Conservation (phyloP, 2,113 vertebrate genomes). For the Phylloscopus trochiloides region DNA sequence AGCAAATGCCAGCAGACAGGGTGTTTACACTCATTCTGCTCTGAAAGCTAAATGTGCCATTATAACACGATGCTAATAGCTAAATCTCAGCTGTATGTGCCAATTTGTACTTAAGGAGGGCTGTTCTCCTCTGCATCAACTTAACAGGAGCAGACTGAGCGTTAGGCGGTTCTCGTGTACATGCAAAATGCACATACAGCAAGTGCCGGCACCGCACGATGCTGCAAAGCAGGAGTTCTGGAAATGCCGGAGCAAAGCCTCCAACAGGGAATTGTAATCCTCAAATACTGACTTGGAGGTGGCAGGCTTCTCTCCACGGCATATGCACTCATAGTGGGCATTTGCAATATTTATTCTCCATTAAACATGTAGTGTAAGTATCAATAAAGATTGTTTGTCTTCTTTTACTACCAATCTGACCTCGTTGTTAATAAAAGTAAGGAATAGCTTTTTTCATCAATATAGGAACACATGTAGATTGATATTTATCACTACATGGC, state of each 20-base stretch:
- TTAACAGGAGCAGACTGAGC: not conserved
- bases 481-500: not conserved
- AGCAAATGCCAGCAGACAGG: not conserved
- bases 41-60: conserved; percentile 18
- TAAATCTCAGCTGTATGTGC: not conserved
- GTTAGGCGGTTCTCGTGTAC: rapidly evolving
- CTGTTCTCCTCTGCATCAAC: not conserved
- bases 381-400: conserved; percentile 31
- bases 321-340: not conserved
- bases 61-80: conserved; percentile 21
- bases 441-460: conserved; percentile 13
- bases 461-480: conserved; percentile 6
- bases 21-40: not conserved
- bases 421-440: conserved; percentile 26
- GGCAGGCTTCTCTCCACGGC: not conserved
- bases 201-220: not conserved
- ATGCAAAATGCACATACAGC: not conserved
- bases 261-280: conserved; percentile 1
- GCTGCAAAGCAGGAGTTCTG: not conserved
- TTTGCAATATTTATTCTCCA: conserved; percentile 25
- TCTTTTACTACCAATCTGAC: conserved; percentile 15
- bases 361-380: not conserved
- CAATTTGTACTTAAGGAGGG: not conserved
- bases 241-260: not conserved
- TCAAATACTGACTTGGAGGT: not conserved